Percentiles rank a stretch among this genome's conserved stretches.
Conservation (phyloP, 2,888 invertebrate genomes). For the Adelphocoris suturalis region DNA sequence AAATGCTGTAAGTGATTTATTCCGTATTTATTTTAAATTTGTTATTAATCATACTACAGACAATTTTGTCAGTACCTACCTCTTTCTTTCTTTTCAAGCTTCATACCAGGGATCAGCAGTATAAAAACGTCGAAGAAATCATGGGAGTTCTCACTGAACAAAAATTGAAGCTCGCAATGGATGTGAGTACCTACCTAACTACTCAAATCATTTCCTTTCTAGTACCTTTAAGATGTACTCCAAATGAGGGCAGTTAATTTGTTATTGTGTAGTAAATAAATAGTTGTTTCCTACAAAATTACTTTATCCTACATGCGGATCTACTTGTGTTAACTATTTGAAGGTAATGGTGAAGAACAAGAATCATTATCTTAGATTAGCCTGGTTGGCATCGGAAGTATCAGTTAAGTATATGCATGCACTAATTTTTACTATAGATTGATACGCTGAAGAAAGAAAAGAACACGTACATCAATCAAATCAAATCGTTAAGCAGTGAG, state of each 20-base stretch:
- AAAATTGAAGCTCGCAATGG: conserved; percentile 73
- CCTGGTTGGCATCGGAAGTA: too few relatives aligned
- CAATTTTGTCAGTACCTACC: neutral
- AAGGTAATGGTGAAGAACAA: too few relatives aligned
- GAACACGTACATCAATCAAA: conserved; percentile 59
- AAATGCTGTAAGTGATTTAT: conserved; percentile 36
- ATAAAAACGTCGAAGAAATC: conserved; percentile 73
- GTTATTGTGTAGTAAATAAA: too few relatives aligned
- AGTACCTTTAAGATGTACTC: too few relatives aligned
- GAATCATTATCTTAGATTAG: too few relatives aligned
- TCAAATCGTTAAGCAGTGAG: conserved; percentile 33
- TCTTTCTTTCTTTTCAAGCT: conserved; percentile 64
- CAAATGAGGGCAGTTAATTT: too few relatives aligned
- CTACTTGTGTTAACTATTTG: too few relatives aligned
- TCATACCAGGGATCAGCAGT: conserved; percentile 67
- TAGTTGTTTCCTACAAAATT: neutral
- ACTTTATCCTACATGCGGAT: too few relatives aligned
- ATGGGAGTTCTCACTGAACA: conserved; percentile 73
- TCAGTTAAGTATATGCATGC: neutral
- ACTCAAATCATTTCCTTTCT: neutral
- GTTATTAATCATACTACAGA: neutral
- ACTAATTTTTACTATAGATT: conserved; percentile 62
- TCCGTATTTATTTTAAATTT: neutral
- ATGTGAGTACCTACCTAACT: conserved; percentile 57
- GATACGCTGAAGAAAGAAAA: conserved; percentile 73